phyloP scores from a whole-genome alignment of 1,140 invertebrate species.

The Drosophila obscura region DNA sequence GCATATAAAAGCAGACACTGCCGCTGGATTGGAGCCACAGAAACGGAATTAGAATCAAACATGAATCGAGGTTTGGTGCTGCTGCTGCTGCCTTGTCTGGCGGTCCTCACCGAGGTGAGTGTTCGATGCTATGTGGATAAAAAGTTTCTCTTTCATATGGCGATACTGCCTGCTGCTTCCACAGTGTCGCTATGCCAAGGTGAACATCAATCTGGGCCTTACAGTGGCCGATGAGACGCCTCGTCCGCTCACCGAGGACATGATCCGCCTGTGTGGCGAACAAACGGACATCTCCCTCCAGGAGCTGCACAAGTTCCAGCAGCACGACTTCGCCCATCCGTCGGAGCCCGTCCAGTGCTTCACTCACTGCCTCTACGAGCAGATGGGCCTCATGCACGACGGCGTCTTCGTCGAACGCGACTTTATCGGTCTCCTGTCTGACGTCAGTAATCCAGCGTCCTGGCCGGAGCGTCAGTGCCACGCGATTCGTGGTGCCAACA shows the following conservation, averaged over 20 bases:
- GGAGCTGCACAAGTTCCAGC: slow-evolving; percentile 44
- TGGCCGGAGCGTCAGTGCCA: slow-evolving; percentile 42
- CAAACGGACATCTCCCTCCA: slow-evolving; percentile 49
- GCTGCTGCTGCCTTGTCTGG: slow-evolving; percentile 7
- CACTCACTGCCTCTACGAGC: slow-evolving; percentile 58
- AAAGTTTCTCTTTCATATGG: fast-evolving
- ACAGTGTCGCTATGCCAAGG: slow-evolving; percentile 47
- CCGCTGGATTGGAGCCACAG: background rate
- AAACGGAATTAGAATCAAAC: background rate
- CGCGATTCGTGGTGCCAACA: slow-evolving; percentile 35
- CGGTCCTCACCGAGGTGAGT: slow-evolving; percentile 16
- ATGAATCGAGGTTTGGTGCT: slow-evolving; percentile 30
- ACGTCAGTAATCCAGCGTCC: slow-evolving; percentile 29
- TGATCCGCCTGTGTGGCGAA: slow-evolving; percentile 50
- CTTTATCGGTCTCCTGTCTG: slow-evolving; percentile 29
- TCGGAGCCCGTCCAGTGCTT: slow-evolving; percentile 53
- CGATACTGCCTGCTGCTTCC: no score
- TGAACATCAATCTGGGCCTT: slow-evolving; percentile 51
- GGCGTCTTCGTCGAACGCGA: slow-evolving; percentile 55
- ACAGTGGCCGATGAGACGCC: slow-evolving; percentile 47
- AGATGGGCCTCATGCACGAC: slow-evolving; percentile 59
- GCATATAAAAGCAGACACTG: slow-evolving; percentile 19
- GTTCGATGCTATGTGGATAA: no score
- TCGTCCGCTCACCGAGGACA: slow-evolving; percentile 45
- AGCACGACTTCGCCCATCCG: slow-evolving; percentile 33